These are phyloP conservation scores for Andrena minutula DNA, from an alignment of 2,888 invertebrate genomes.

Conservation along the genomic window DNA sequence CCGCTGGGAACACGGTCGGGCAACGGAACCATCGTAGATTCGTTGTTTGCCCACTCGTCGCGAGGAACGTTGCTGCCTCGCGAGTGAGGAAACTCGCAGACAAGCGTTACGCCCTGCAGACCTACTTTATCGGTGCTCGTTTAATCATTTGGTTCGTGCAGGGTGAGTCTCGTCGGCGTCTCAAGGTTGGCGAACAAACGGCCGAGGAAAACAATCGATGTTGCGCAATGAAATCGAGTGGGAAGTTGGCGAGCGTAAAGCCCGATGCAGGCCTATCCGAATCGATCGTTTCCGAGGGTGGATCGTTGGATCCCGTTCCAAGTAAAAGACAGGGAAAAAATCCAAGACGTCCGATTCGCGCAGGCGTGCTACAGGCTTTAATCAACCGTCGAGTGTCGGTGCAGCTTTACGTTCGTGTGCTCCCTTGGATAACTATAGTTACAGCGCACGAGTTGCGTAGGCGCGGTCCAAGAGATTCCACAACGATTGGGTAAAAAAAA, in stretches of 20 bases:
- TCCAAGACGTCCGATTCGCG: background rate
- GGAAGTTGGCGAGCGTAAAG: conserved; percentile 12
- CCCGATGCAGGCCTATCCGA: conserved; percentile 26
- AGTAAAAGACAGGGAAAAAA: too few species aligned
- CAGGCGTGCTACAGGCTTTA: conserved; percentile 41
- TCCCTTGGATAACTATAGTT: conserved; percentile 8
- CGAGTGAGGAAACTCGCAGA: conserved; percentile 1
- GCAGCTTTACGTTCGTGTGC: conserved; percentile 33
- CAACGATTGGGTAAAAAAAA: background rate
- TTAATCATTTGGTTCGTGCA: conserved; percentile 62
- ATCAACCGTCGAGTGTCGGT: conserved; percentile 42
- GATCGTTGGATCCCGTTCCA: too few species aligned
- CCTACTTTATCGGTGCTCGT: conserved; percentile 23
- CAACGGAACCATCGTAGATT: background rate
- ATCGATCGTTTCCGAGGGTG: background rate
- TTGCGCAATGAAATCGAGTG: conserved; percentile 46
- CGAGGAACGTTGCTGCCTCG: background rate
- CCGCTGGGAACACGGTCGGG: background rate
- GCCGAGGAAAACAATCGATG: conserved; percentile 49
- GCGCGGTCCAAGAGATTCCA: conserved; percentile 1
- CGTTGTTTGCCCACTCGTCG: background rate
- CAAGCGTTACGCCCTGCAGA: conserved; percentile 1
- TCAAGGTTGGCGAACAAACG: conserved; percentile 27
- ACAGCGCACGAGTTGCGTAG: background rate
- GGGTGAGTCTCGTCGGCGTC: conserved; percentile 50